Evolutionary conservation across 2,888 invertebrate species (phyloP).

Genomic region (Creontiades dilutus): DNA sequence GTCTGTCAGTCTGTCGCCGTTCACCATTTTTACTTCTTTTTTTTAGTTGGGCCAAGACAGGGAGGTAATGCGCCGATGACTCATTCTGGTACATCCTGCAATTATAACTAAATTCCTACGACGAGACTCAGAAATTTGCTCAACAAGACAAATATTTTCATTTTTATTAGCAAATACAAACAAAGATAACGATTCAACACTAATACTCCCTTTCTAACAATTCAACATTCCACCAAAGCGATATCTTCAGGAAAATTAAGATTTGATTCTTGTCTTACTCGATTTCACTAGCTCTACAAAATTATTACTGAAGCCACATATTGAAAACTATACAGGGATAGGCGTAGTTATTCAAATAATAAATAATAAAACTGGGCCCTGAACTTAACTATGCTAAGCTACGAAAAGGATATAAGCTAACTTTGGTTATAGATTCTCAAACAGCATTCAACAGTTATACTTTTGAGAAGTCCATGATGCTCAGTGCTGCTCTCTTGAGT

Average conservation of each 20-base stretch:
- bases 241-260: too few species aligned
- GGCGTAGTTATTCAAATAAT: too few species aligned
- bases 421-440: not conserved
- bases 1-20: slow-evolving; percentile 46
- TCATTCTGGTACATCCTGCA: not conserved
- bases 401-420: not conserved
- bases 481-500: not conserved
- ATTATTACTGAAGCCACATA: too few species aligned
- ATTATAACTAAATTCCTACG: not conserved
- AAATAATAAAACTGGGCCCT: too few species aligned
- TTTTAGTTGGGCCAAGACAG: slow-evolving; percentile 5
- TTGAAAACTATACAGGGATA: too few species aligned
- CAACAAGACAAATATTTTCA: not conserved
- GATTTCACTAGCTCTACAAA: too few species aligned
- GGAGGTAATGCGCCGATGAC: slow-evolving; percentile 39
- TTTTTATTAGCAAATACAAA: not conserved
- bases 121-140: not conserved
- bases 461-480: not conserved
- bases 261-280: too few species aligned
- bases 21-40: slow-evolving; percentile 13
- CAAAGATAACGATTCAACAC: not conserved
- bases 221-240: not conserved
- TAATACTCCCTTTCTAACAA: not conserved
- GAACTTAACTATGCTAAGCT: too few species aligned
- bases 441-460: not conserved